Conservation (phyloP, 1,140 invertebrate genomes). For the Cydia fagiglandana region DNA sequence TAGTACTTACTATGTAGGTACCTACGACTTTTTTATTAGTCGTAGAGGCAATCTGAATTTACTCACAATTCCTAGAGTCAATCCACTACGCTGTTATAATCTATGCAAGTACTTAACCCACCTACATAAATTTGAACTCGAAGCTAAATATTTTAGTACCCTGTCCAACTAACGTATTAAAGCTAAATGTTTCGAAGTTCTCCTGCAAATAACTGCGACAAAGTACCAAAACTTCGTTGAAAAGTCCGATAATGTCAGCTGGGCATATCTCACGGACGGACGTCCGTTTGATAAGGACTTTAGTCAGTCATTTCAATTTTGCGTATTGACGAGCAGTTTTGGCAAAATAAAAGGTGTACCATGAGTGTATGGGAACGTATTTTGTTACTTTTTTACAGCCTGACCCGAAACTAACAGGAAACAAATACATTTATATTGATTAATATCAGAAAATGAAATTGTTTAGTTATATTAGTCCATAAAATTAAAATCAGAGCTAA, state of each 20-base stretch:
- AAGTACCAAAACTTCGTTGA: neutral
- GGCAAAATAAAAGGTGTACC: neutral
- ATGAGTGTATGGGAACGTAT: too few species aligned
- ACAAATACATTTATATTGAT: too few species aligned
- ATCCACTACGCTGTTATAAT: neutral
- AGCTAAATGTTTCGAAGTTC: neutral
- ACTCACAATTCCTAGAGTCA: neutral
- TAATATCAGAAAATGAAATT: too few species aligned
- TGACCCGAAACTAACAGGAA: too few species aligned
- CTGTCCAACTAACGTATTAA: neutral
- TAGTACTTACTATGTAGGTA: too few species aligned
- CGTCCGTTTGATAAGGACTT: neutral
- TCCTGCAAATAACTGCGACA: neutral
- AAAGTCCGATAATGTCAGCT: neutral
- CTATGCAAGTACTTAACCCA: neutral
- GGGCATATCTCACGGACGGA: neutral
- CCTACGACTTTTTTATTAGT: too few species aligned
- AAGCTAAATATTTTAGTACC: neutral
- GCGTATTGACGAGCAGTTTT: neutral
- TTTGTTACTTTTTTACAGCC: too few species aligned
- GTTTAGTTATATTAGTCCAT: too few species aligned
- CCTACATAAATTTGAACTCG: neutral
- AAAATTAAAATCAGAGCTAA: too few species aligned
- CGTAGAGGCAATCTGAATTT: too few species aligned
- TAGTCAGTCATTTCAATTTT: constrained; percentile 12